Evolutionary conservation across 2,888 invertebrate species (phyloP).

Genomic region (Lapara coniferarum): DNA sequence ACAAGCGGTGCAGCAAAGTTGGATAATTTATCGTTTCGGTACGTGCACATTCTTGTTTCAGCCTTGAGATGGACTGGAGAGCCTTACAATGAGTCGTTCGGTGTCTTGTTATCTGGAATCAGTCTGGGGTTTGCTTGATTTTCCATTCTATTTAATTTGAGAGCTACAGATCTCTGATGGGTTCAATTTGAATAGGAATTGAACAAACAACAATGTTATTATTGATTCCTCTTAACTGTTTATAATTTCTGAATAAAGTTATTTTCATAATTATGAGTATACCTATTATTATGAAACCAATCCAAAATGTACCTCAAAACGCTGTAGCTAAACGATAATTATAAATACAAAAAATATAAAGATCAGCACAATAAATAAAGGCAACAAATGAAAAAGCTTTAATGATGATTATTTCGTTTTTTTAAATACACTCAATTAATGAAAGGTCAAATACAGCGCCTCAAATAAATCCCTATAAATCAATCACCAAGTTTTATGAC

Average conservation of each 20-base stretch:
- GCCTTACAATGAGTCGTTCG: background rate
- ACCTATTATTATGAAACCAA: too few species aligned
- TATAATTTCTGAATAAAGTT: background rate
- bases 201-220: too few species aligned
- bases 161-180: too few species aligned
- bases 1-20: constrained; percentile 50
- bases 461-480: constrained; percentile 13
- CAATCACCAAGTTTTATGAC: constrained; percentile 33
- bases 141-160: background rate
- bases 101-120: background rate
- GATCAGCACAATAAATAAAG: too few species aligned
- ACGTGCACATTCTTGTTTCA: constrained; percentile 33
- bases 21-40: constrained; percentile 46
- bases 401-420: too few species aligned
- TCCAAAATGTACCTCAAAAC: too few species aligned
- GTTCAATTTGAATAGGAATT: too few species aligned
- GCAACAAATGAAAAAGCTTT: too few species aligned
- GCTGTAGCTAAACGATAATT: too few species aligned
- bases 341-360: too few species aligned
- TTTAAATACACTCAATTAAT: background rate
- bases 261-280: background rate
- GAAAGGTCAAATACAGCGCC: background rate
- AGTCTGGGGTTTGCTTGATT: background rate
- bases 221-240: background rate
- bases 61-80: background rate